A percentile compares a stretch with the other conserved stretches of the same genome.
These are phyloP conservation scores for Hyles euphorbiae DNA, from an alignment of 1,140 invertebrate species.

Conservation along the genomic window DNA sequence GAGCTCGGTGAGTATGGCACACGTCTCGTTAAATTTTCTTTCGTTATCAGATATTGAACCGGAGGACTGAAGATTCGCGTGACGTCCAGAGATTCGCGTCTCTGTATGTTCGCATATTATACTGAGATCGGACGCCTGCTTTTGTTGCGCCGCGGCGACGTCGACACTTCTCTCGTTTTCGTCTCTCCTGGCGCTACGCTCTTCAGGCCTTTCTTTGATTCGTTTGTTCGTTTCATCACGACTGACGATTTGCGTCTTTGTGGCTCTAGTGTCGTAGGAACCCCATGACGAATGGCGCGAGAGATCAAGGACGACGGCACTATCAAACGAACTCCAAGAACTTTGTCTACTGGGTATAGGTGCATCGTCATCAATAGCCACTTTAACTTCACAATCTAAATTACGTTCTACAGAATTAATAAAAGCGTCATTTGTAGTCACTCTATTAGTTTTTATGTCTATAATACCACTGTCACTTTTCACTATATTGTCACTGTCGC, in stretches of 20 bases:
- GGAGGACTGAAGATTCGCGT: conserved; percentile 16
- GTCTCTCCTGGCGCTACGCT: conserved; percentile 13
- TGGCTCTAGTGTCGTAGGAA: conserved; percentile 79
- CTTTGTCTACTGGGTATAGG: conserved; percentile 80
- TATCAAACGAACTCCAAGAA: conserved; percentile 88
- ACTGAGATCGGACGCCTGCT: conserved; percentile 49
- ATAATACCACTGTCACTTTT: conserved; percentile 75
- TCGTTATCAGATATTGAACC: conserved; percentile 45
- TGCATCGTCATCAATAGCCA: conserved; percentile 68
- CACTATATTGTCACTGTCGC: conserved; percentile 70
- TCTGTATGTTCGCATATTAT: conserved; percentile 63
- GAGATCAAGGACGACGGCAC: conserved; percentile 81
- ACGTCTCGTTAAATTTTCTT: conserved; percentile 61
- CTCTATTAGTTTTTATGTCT: conserved; percentile 49
- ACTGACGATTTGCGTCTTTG: conserved; percentile 41
- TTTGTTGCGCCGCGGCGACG: conserved; percentile 24
- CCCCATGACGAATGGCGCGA: conserved; percentile 91
- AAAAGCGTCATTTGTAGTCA: conserved; percentile 78
- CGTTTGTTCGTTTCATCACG: conserved; percentile 35
- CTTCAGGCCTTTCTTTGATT: conserved; percentile 47
- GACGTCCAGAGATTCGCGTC: conserved; percentile 17
- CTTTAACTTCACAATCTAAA: conserved; percentile 83
- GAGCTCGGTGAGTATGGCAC: conserved; percentile 71
- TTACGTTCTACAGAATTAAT: conserved; percentile 83
- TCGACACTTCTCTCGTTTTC: conserved; percentile 21